Evolutionary conservation across 2,888 invertebrate species (phyloP).

Genomic region (Andrena haemorrhoa): DNA sequence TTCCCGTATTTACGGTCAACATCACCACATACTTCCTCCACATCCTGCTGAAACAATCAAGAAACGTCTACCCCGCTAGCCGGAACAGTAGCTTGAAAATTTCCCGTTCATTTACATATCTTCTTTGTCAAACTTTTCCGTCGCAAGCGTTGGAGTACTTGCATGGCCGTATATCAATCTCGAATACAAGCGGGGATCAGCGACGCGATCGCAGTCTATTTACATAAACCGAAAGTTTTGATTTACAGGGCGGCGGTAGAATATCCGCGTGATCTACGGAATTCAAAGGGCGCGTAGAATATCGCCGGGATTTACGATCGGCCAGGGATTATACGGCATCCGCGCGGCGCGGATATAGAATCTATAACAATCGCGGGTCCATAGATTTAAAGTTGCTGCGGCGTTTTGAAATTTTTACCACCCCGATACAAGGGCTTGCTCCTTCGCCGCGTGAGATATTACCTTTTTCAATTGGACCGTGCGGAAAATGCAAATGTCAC

Average conservation of each 20-base stretch:
- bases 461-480: constrained; percentile 87
- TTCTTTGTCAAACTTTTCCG: background rate
- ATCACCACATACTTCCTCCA: background rate
- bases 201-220: constrained; percentile 6
- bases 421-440: background rate
- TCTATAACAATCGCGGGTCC: constrained; percentile 35
- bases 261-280: constrained; percentile 20
- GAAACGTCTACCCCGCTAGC: background rate
- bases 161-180: background rate
- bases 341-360: constrained; percentile 14
- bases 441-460: constrained; percentile 26
- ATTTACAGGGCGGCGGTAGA: constrained; percentile 23
- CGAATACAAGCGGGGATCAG: constrained; percentile 1
- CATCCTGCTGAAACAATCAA: background rate
- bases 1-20: background rate
- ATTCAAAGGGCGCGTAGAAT: constrained; percentile 24
- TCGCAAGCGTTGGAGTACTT: background rate
- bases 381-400: constrained; percentile 17
- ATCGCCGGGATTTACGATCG: constrained; percentile 38
- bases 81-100: background rate
- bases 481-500: constrained; percentile 86
- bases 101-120: background rate
- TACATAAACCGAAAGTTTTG: constrained; percentile 10
- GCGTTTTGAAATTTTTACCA: constrained; percentile 13
- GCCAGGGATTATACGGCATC: constrained; percentile 25